Conservation (phyloP, 2,888 invertebrate species). For the Coelogynopora nodosa region DNA sequence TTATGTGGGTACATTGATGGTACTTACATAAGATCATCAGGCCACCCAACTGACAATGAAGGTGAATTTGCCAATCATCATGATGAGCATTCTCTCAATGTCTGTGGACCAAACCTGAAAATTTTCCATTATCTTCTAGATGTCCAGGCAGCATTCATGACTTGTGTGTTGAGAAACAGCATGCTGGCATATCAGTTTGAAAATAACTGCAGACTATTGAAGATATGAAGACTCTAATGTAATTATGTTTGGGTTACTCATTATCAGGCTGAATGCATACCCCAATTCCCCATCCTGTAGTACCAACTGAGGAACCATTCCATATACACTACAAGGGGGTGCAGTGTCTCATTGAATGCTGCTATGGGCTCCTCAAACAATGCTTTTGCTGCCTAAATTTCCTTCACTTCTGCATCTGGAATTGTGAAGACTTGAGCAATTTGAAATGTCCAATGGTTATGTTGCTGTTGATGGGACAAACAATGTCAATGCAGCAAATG, state of each 20-base stretch:
- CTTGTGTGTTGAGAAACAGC: constrained; percentile 21
- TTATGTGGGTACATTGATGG: too few species aligned
- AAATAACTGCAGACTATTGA: neutral
- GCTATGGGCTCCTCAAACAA: neutral
- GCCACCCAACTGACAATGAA: neutral
- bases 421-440: neutral
- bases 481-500: neutral
- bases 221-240: too few species aligned
- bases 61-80: neutral
- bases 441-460: neutral
- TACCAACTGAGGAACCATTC: neutral
- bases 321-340: neutral
- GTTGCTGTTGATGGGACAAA: neutral
- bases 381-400: neutral
- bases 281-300: neutral
- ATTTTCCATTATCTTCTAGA: neutral
- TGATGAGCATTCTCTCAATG: neutral
- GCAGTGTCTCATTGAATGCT: neutral
- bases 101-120: neutral
- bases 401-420: neutral
- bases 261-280: neutral
- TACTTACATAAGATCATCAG: neutral
- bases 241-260: neutral
- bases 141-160: neutral
- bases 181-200: neutral